Percentiles rank a stretch among this genome's conserved stretches.
Evolutionary conservation across 2,797 vertebrate genomes (phyloP).

Genomic region (Cossypha caffra): DNA sequence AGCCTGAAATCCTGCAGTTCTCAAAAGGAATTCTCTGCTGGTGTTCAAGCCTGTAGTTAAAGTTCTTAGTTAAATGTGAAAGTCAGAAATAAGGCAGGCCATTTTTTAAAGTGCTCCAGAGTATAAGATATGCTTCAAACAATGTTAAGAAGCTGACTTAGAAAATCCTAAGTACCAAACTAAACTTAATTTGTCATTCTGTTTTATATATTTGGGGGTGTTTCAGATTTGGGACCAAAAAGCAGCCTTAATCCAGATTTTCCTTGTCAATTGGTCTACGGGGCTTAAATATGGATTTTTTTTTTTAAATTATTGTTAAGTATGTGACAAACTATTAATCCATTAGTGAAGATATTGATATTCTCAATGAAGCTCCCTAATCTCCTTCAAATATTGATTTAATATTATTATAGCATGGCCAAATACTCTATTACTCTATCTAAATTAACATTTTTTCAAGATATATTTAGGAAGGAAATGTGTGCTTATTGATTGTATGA

Average conservation of each 20-base stretch:
- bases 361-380: constrained; percentile 26
- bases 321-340: constrained; percentile 38
- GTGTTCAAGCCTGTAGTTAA: not conserved
- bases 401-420: constrained; percentile 33
- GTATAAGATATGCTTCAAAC: not conserved
- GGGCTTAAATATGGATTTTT: not conserved
- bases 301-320: not conserved
- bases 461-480: constrained; percentile 68
- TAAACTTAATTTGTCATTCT: not conserved
- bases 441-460: constrained; percentile 54
- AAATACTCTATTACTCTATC: constrained; percentile 47
- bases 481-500: constrained; percentile 70
- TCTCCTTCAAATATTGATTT: constrained; percentile 58
- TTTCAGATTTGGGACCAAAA: not conserved
- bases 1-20: not conserved
- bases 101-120: not conserved
- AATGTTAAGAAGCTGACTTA: not conserved
- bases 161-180: not conserved
- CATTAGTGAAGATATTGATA: constrained; percentile 17
- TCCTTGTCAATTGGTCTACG: not conserved
- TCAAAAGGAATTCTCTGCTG: not conserved
- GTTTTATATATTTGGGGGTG: not conserved
- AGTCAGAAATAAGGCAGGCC: not conserved
- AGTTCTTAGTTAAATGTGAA: not conserved
- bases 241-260: not conserved